Base-by-base conservation (phyloP, 2,888 invertebrate genomes). In the Laothoe populi region DNA sequence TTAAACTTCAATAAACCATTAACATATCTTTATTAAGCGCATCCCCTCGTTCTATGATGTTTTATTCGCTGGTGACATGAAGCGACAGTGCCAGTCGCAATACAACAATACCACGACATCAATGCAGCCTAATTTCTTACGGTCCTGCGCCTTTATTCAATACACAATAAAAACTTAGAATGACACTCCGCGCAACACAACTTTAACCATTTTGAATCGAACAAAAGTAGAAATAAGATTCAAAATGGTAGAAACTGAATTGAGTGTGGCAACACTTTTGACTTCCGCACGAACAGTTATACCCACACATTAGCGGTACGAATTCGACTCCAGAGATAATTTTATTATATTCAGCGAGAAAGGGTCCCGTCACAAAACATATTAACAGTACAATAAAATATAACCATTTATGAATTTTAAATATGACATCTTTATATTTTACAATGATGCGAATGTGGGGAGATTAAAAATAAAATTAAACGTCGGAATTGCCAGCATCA, bases 91-190 rank as follows among this genome's bases (percentile, higher is more conserved):
- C 75, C 78, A 78, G 74, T 73, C 74, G 78, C 79, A 82, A 77
- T 77, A 75, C 73, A 68, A 83, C 85, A 86, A 86, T 81, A 72
- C 68, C 66, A 66, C 71, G 81, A 81, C 83, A 84, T 90, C 86
- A 92, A 90, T 90, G 87, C 81, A 78, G 80, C 78, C 89, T 92
- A 91, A 92, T 92, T 92, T 83, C 89, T 87, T 88, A 88, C 90
- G 90, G 86, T 86, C 73, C 84, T 81, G 79, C 86, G 85, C 87
- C 79, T 84, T 84, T 76, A 83, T 86, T 83, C 83, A 80, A 81
- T 79, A 71, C 75, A 77, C 73, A 69, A 70, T 68, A 72, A 72
- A 73, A 74, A 68, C 66, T 62, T 66, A 70, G 73, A 77, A 73
- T 73, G 70, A 62, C 59, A 72, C 71, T 65, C 67, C 68, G 63